Conservation (phyloP, 2,888 invertebrate genomes). For the Nymphalis polychloros region DNA sequence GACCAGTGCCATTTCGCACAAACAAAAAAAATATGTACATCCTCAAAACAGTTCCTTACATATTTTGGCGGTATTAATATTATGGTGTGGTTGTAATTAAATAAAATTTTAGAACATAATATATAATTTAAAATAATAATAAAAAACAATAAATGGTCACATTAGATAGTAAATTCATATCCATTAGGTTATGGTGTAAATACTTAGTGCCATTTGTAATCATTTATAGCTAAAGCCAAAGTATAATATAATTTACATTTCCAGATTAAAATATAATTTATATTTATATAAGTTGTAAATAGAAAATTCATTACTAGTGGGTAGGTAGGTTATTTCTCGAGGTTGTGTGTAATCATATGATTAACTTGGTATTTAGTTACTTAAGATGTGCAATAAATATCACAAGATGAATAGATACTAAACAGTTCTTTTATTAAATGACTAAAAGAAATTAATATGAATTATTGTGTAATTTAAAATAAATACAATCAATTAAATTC, state of each 20-base stretch:
- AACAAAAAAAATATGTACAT: neutral
- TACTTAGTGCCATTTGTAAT: conserved; percentile 51
- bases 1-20: conserved; percentile 4
- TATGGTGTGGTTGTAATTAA: conserved; percentile 25
- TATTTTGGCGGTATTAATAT: conserved; percentile 1
- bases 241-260: conserved; percentile 40
- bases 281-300: conserved; percentile 53
- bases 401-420: neutral
- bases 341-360: conserved; percentile 55
- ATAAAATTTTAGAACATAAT: conserved; percentile 14
- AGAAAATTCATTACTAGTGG: conserved; percentile 39
- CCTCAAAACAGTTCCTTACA: neutral
- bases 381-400: conserved; percentile 24
- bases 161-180: conserved; percentile 26
- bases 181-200: conserved; percentile 45
- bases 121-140: conserved; percentile 18
- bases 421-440: conserved; percentile 3
- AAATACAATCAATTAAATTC: neutral
- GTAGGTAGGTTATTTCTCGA: conserved; percentile 48
- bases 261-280: too few relatives aligned
- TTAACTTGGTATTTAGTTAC: conserved; percentile 20
- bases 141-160: conserved; percentile 32
- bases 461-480: too few relatives aligned
- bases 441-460: neutral
- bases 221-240: conserved; percentile 74